These are phyloP conservation scores for Pogonognathellus flavescens DNA, from an alignment of 1,140 invertebrate species.

Conservation along the genomic window DNA sequence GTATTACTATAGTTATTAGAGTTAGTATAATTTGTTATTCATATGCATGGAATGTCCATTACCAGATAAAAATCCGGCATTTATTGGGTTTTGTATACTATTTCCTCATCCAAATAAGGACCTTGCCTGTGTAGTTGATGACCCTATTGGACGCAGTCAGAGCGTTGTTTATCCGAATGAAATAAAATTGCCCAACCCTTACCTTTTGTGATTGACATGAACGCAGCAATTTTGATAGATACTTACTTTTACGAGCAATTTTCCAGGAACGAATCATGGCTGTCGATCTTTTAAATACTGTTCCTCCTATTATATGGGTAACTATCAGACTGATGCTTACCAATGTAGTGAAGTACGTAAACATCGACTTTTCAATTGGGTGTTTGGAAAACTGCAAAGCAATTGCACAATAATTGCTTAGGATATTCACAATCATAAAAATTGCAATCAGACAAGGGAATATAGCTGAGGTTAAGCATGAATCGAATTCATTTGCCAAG, in stretches of 20 bases:
- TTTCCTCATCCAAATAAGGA: not conserved
- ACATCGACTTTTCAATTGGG: not conserved
- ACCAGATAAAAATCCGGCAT: too few species aligned
- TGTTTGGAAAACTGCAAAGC: not conserved
- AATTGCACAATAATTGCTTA: not conserved
- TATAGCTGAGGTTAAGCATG: not conserved
- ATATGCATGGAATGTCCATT: too few species aligned
- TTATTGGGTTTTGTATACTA: too few species aligned
- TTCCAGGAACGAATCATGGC: not conserved
- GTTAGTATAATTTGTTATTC: too few species aligned
- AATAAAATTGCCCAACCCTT: not conserved
- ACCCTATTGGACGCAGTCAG: not conserved
- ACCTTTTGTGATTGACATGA: not conserved
- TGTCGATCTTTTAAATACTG: not conserved
- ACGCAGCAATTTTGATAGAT: not conserved
- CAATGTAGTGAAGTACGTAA: not conserved
- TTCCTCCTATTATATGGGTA: not conserved
- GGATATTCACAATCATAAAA: not conserved
- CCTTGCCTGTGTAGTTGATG: not conserved
- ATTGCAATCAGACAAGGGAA: not conserved
- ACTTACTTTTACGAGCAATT: not conserved
- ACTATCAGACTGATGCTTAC: not conserved
- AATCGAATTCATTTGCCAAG: not conserved
- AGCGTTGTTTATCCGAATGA: not conserved
- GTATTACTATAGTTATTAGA: too few species aligned